Evolutionary conservation across 2,888 invertebrate species (phyloP), one percentile per base, ranked within the genome.

Genomic region (Carabus problematicus): DNA sequence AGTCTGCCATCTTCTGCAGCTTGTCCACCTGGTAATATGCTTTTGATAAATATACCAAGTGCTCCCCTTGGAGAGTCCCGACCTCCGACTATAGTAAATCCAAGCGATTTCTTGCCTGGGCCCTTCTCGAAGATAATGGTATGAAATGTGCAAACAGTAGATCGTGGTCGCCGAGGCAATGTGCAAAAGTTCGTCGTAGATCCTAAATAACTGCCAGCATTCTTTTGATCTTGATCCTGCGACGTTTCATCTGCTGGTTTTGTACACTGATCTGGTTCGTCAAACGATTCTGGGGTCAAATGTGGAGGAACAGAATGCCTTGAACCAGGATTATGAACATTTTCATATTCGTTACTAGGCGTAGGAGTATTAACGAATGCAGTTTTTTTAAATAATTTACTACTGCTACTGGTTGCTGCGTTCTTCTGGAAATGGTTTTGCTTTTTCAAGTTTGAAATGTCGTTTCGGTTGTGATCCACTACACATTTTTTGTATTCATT

Each of bases 41-140:
- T 92, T 80, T 94, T 92, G 74, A 94, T 91, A 81, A 92, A 94
- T 79, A 95, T 94, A 54, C 94, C 94, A 78, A 94, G 87, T 72
- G 91, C 91, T 69, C 93, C 94, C 79, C 91, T 88, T 1, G 93
- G 92, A 42, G 93, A 93, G 79, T 95, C 94, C 70, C 90, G 86
- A 56, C 94, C 94, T 49, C 94, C 95, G 1, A 94, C 94, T 74
- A 95, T 93, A 9, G 93, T 94, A 79, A 95, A 95, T n/a, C 94
- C 94, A 41, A 94, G 85, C 0, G 92, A 91, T 81, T 93, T 94
- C 78, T 91, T 92, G 1, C 93, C 91, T 8, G 88, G 87, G 0
- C 93, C 94, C 78, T 94, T 94, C 78, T 92, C 89, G 76, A 91
- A 88, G 7, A 89, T 87, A 14, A 92, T 88, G 0, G 91, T 91